Evolutionary conservation across 2,797 vertebrate genomes (phyloP).

Genomic region (Labeo calbasu): DNA sequence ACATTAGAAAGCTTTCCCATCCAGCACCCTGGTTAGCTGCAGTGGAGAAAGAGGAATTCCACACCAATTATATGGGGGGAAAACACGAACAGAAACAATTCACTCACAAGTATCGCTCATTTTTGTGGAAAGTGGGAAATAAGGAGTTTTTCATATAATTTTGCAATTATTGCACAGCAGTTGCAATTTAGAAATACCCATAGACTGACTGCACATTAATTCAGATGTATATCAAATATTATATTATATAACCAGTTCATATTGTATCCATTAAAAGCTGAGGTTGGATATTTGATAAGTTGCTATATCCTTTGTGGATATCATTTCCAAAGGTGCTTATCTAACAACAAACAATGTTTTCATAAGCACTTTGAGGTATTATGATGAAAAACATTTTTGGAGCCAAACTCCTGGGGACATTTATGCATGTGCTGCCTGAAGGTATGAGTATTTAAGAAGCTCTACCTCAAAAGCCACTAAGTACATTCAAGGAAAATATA

Average conservation of each 20-base stretch:
- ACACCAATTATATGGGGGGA: constrained; percentile 63
- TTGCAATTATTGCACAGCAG: neutral
- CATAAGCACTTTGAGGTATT: constrained; percentile 36
- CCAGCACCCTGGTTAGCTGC: constrained; percentile 11
- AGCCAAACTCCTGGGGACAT: constrained; percentile 16
- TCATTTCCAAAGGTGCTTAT: constrained; percentile 11
- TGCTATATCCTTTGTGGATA: neutral
- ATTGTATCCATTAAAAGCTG: neutral
- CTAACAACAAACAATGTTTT: constrained; percentile 17
- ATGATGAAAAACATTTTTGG: constrained; percentile 46
- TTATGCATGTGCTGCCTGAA: constrained; percentile 4
- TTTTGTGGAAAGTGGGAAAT: constrained; percentile 59
- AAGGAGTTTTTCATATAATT: constrained; percentile 8
- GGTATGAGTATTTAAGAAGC: constrained; percentile 25
- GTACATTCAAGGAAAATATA: neutral
- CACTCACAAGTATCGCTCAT: constrained; percentile 63
- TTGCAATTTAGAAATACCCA: neutral
- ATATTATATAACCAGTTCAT: constrained; percentile 1
- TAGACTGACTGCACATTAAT: neutral
- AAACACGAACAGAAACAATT: constrained; percentile 57
- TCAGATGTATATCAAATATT: neutral
- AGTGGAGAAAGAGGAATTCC: constrained; percentile 70
- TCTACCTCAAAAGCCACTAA: constrained; percentile 44
- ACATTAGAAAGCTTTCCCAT: constrained; percentile 18
- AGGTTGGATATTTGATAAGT: neutral